Conservation (phyloP, 1,140 invertebrate species). For the Caenorhabditis inopinata region DNA sequence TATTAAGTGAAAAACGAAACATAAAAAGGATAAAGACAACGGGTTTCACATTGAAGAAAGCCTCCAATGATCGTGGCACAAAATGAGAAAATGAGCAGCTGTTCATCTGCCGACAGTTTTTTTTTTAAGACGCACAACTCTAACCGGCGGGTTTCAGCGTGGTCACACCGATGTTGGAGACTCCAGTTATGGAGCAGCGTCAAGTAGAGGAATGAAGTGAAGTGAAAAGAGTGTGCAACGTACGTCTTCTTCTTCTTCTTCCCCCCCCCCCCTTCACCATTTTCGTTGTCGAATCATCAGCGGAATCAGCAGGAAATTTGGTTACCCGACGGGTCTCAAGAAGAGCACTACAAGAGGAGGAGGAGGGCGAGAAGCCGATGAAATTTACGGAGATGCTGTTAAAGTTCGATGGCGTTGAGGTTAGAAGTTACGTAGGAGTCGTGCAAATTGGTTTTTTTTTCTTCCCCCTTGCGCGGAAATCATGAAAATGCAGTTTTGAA, state of each 20-base stretch:
- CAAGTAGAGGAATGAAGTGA: not conserved
- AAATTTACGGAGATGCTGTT: not conserved
- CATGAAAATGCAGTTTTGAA: too few relatives aligned
- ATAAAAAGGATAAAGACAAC: too few relatives aligned
- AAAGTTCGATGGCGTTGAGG: too few relatives aligned
- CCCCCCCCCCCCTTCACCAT: not conserved
- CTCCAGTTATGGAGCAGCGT: too few relatives aligned
- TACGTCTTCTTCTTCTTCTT: too few relatives aligned
- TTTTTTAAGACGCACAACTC: too few relatives aligned
- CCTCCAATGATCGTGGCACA: not conserved
- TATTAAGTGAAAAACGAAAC: too few relatives aligned
- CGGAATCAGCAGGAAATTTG: slow-evolving; percentile 33
- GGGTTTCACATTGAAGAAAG: too few relatives aligned
- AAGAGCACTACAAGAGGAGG: not conserved
- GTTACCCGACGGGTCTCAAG: not conserved
- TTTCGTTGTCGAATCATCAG: not conserved
- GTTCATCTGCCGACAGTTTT: not conserved
- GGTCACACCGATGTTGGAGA: too few relatives aligned
- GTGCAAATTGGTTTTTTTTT: too few relatives aligned
- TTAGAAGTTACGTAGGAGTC: not conserved
- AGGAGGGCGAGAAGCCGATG: not conserved
- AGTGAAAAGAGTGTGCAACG: not conserved
- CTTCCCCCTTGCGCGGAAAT: too few relatives aligned
- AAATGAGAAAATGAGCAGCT: not conserved
- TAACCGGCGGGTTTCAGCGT: too few relatives aligned